Evolutionary conservation across 2,888 invertebrate genomes (phyloP), one percentile per base, ranked within the genome.

Genomic region (Deladenus siricidicola): DNA sequence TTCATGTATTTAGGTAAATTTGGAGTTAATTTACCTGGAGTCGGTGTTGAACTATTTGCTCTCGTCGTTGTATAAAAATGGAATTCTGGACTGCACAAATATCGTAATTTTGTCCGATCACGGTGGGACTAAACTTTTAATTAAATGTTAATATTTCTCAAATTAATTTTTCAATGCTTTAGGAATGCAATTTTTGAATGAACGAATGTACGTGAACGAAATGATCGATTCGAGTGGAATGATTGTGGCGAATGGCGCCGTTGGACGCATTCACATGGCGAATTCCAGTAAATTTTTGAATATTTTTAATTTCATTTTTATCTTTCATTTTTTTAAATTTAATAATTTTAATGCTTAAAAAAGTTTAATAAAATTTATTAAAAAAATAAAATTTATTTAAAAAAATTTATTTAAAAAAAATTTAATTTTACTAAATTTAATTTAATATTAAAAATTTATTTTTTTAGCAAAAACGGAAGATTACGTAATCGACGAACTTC

Each of bases 91-190:
- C 42, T 75, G 75, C 44, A 66, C 73, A 47, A 75, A 75, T 62
- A 54, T 75, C 26, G 60, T 70, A 4, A 66, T 75, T 48, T 56
- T 75, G 14, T 72, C 73, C 17, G 75, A 75, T 69, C 75, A 75
- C 58, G 75, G 72, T 70, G 34, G 42, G 45, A 10, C n/a, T 43
- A 24, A 43, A 23, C 17, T 43, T 21, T n/a, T 45, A n/a, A 17
- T 6, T 6, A 45, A 6, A 45, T 45, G 8, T 21, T 6, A 3
- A 28, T 17, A 17, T 4, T 14, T 42, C 39, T 4, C 21, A 1
- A 17, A 26, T 10, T 1, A 10, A 10, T 24, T 52, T 23, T 34
- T 34, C 14, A 10, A 10, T 19, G 19, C 17, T 58, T 3, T n/a
- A 58, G 58, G 72, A 47, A 72, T 72, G 72, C 70, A 72, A 60